Percentiles rank a stretch among this genome's conserved stretches.
Evolutionary conservation across 1,140 invertebrate species (phyloP).

Genomic region (Bombus balteatus): DNA sequence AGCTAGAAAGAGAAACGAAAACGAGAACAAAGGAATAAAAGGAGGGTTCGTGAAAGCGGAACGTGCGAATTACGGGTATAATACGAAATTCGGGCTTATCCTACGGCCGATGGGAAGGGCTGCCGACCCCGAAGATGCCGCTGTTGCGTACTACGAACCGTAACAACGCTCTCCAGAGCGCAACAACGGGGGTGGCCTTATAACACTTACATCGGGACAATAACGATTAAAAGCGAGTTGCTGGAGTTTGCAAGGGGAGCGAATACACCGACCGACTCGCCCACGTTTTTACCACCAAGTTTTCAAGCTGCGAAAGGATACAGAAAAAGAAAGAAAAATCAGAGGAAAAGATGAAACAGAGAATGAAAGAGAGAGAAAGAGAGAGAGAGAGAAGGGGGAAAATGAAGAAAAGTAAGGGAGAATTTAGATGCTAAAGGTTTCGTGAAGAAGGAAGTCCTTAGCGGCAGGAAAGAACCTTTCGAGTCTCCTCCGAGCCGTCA

Average conservation of each 20-base stretch:
- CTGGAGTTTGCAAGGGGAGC: conserved; percentile 12
- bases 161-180: conserved; percentile 56
- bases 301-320: not conserved
- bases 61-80: conserved; percentile 67
- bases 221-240: conserved; percentile 72
- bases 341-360: not conserved
- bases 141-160: conserved; percentile 45
- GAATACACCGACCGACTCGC: not conserved
- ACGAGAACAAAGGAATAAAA: conserved; percentile 12
- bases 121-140: conserved; percentile 38
- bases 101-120: conserved; percentile 18
- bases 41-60: conserved; percentile 51
- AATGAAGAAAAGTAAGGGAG: conserved; percentile 3
- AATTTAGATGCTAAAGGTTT: conserved; percentile 44
- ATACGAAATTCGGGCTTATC: conserved; percentile 69
- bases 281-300: conserved; percentile 10
- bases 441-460: conserved; percentile 33
- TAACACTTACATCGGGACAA: conserved; percentile 70
- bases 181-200: conserved; percentile 59
- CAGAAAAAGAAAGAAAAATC: not conserved
- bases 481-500: conserved; percentile 67
- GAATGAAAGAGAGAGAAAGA: not conserved
- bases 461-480: conserved; percentile 59
- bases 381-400: not conserved
- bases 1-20: conserved; percentile 3